Percentiles rank a stretch among this genome's conserved stretches.
Conservation (phyloP, 2,888 invertebrate species). For the Agonopterix heracliana region DNA sequence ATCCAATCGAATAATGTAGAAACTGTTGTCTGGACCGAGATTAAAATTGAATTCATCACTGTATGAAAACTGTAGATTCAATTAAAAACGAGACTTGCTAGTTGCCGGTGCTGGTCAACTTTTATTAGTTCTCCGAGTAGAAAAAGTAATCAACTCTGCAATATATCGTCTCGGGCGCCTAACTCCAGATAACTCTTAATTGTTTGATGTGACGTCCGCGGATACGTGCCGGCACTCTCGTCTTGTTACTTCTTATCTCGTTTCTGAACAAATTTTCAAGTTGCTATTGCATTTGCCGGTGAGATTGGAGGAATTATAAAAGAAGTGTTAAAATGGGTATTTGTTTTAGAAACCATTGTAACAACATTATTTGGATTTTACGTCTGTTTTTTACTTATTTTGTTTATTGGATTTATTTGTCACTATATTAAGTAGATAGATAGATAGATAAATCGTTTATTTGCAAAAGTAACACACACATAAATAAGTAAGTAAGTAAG, state of each 20-base stretch:
- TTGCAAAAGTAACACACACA: too few species aligned
- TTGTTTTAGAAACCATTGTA: too few species aligned
- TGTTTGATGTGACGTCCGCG: conserved; percentile 50
- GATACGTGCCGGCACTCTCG: conserved; percentile 20
- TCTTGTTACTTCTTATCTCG: conserved; percentile 31
- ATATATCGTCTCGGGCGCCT: conserved; percentile 50
- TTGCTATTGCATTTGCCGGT: conserved; percentile 29
- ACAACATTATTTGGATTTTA: too few species aligned
- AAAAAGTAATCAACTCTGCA: conserved; percentile 64
- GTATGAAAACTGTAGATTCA: conserved; percentile 42
- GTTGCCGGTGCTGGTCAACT: conserved; percentile 59
- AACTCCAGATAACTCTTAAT: conserved; percentile 58
- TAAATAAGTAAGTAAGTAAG: too few species aligned
- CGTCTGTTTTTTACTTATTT: too few species aligned
- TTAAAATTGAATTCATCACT: conserved; percentile 3
- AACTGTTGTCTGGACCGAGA: too few species aligned
- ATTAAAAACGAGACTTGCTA: conserved; percentile 51
- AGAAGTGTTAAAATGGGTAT: neutral
- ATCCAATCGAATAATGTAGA: too few species aligned
- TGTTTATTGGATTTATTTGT: too few species aligned
- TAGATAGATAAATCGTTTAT: too few species aligned
- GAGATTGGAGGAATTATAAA: conserved; percentile 11
- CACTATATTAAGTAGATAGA: too few species aligned
- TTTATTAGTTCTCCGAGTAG: conserved; percentile 62
- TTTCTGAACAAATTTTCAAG: conserved; percentile 34